phyloP scores from a whole-genome alignment of 2,113 vertebrate genomes.

The cat (Felis catus) region DNA sequence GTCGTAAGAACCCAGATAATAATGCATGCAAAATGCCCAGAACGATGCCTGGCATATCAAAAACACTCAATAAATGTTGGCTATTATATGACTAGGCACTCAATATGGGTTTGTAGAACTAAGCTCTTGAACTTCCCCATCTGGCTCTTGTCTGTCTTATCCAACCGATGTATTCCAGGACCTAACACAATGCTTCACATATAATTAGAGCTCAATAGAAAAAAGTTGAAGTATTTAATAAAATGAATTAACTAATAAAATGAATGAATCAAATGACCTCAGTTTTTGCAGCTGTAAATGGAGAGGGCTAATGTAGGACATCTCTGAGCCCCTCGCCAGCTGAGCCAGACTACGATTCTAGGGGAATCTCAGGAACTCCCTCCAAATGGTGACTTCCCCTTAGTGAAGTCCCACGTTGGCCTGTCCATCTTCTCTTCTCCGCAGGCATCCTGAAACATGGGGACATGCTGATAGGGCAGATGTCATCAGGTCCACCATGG shows the following conservation, averaged over 20 bases:
- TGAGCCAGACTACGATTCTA: background rate
- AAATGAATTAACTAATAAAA: constrained; percentile 23
- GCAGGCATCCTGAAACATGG: background rate
- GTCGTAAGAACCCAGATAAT: background rate
- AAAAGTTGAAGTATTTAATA: constrained; percentile 11
- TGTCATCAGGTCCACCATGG: background rate
- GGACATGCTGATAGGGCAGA: background rate
- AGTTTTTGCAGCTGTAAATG: background rate
- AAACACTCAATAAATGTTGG: background rate
- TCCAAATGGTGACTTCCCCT: background rate
- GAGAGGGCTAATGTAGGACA: background rate
- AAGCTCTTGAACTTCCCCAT: background rate
- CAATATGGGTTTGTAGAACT: background rate
- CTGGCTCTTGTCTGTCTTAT: background rate
- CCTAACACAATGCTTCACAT: background rate
- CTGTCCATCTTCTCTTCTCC: background rate
- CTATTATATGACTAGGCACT: background rate
- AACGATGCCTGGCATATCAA: background rate
- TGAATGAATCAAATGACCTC: background rate
- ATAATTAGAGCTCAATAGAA: background rate
- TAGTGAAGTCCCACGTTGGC: background rate
- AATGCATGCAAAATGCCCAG: background rate
- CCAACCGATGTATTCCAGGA: background rate
- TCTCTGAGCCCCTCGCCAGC: background rate
- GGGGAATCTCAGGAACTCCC: background rate